Evolutionary conservation across 2,888 invertebrate species (phyloP).

Genomic region (Chrysolina haemoptera): DNA sequence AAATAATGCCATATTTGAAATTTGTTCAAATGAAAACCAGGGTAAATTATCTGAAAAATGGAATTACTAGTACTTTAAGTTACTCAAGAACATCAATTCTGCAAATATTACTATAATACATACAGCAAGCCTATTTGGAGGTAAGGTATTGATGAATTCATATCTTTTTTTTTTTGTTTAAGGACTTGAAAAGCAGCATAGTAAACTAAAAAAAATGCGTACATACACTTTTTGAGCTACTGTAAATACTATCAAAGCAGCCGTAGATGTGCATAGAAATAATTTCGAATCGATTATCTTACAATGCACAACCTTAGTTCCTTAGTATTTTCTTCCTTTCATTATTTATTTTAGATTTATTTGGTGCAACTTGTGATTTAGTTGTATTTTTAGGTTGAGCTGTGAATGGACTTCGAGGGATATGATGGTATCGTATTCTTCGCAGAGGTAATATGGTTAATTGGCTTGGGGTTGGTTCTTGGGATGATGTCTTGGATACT

Average conservation of each 20-base stretch:
- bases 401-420: constrained; percentile 30
- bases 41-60: too few relatives aligned
- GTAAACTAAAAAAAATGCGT: neutral
- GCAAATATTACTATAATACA: neutral
- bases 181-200: constrained; percentile 22
- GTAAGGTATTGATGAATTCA: constrained; percentile 16
- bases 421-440: constrained; percentile 20
- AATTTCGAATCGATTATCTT: neutral
- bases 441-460: neutral
- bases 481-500: neutral
- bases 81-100: neutral
- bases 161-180: neutral
- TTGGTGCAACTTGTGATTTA: neutral
- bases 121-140: constrained; percentile 6
- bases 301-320: constrained; percentile 13
- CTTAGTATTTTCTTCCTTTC: constrained; percentile 1
- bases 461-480: neutral
- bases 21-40: too few relatives aligned
- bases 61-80: too few relatives aligned
- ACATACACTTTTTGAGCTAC: neutral
- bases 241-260: neutral
- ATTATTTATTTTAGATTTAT: neutral
- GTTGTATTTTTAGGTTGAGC: constrained; percentile 31
- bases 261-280: constrained; percentile 22
- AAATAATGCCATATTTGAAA: too few relatives aligned